These are phyloP conservation scores for Cheilosia vernalis DNA, from an alignment of 2,888 invertebrate genomes.

Conservation along the genomic window DNA sequence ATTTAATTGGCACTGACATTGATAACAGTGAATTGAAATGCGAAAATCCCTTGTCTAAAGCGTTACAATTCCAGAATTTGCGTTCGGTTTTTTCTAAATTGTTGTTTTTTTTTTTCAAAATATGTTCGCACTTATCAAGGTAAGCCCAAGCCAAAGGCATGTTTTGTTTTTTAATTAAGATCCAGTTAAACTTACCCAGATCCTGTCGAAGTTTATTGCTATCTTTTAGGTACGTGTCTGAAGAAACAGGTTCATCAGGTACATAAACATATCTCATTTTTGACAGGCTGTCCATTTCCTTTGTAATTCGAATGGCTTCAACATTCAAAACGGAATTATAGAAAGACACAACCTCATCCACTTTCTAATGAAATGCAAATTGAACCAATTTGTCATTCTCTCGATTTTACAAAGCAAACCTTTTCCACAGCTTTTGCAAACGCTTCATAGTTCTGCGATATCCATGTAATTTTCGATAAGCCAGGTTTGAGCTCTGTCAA, in stretches of 20 bases:
- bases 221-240: conserved; percentile 86
- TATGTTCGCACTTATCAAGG: too few species aligned
- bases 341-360: conserved; percentile 78
- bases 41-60: too few species aligned
- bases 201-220: conserved; percentile 85
- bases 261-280: conserved; percentile 86
- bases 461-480: conserved; percentile 91
- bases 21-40: too few species aligned
- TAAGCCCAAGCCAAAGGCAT: too few species aligned
- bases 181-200: conserved; percentile 75
- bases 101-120: too few species aligned
- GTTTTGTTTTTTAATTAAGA: too few species aligned
- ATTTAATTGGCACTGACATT: too few species aligned
- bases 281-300: conserved; percentile 87
- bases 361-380: conserved; percentile 75
- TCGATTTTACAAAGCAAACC: conserved; percentile 80
- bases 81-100: too few species aligned
- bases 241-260: conserved; percentile 86
- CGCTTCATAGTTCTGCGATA: conserved; percentile 86
- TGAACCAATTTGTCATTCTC: background rate
- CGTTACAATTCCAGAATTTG: too few species aligned
- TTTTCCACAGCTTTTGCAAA: conserved; percentile 84
- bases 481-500: conserved; percentile 90
- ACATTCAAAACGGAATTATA: conserved; percentile 86
- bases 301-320: conserved; percentile 90